Base-by-base conservation (phyloP, 2,888 invertebrate species). In the Matsumyia berberina region DNA sequence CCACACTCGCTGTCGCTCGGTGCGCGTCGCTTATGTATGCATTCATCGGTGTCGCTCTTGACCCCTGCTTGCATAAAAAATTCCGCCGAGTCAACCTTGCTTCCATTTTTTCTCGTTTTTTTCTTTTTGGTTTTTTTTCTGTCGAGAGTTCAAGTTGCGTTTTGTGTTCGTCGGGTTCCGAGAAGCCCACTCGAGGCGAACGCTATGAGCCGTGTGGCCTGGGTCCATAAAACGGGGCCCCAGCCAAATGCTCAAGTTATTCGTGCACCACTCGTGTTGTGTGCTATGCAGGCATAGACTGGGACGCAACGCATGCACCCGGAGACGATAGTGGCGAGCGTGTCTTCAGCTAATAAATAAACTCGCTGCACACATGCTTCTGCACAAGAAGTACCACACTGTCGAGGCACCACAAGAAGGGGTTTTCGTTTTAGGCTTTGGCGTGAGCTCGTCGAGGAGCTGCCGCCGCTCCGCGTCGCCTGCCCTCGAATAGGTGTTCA, bases 281-380 rank as follows among this genome's bases (percentile, higher is more conserved):
- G 1, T 3, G 24, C 53, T 42, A 24, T 24, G 24, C 24, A 24
- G 24, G 24, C 24, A 24, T 24, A 58, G 42, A n/a, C n/a, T n/a
- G n/a, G n/a, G n/a, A 80, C 74, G 66, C 67, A 60, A 24, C 44
- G 60, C 53, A 60, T 57, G 42, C 24, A 42, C 7, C 24, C 6
- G n/a, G 19, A 33, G 33, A 42, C 37, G 66, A 57, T 33, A 33
- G 46, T 60, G 42, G 76, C 35, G 66, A 85, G 80, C 85, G 70
- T 85, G 85, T 76, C 70, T 79, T 66, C 53, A 46, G 74, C 70
- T 70, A 85, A 85, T 85, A 85, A 85, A 85, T 85, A 76, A 85
- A 70, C 31, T 39, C 33, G 12, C 9, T 72, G 60, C 69, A 64
- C 51, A 44, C 58, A n/a, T n/a, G n/a, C n/a, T n/a, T 19, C 12